These are phyloP conservation scores for Agonopterix arenella DNA, from an alignment of 2,888 invertebrate species.

Conservation along the genomic window DNA sequence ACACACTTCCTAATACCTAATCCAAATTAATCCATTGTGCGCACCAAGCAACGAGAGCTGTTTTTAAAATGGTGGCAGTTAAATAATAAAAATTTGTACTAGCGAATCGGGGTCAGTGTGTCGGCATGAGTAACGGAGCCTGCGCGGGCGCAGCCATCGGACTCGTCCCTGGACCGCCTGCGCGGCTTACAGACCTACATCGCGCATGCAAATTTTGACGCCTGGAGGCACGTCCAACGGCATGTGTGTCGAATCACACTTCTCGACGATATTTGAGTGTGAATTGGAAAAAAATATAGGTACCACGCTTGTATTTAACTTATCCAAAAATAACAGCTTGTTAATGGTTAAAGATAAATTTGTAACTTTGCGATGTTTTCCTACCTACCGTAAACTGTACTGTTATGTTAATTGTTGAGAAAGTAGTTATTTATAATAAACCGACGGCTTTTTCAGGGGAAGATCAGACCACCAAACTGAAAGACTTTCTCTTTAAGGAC, in stretches of 20 bases:
- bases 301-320: too few species aligned
- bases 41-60: neutral
- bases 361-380: too few species aligned
- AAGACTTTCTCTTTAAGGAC: too few species aligned
- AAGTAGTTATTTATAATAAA: too few species aligned
- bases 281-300: neutral
- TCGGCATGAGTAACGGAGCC: conserved; percentile 50
- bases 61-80: neutral
- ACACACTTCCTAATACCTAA: too few species aligned
- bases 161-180: conserved; percentile 1
- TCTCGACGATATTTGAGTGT: neutral
- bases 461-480: too few species aligned
- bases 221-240: conserved; percentile 26
- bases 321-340: too few species aligned
- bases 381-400: too few species aligned
- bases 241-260: conserved; percentile 2
- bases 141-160: conserved; percentile 26
- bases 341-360: too few species aligned
- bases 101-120: conserved; percentile 63
- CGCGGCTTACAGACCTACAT: conserved; percentile 45
- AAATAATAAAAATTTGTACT: conserved; percentile 35
- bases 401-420: too few species aligned
- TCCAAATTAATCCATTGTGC: too few species aligned
- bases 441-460: too few species aligned
- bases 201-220: conserved; percentile 34